Conservation (phyloP, 2,113 vertebrate species). For the Triplophysa dalaica region DNA sequence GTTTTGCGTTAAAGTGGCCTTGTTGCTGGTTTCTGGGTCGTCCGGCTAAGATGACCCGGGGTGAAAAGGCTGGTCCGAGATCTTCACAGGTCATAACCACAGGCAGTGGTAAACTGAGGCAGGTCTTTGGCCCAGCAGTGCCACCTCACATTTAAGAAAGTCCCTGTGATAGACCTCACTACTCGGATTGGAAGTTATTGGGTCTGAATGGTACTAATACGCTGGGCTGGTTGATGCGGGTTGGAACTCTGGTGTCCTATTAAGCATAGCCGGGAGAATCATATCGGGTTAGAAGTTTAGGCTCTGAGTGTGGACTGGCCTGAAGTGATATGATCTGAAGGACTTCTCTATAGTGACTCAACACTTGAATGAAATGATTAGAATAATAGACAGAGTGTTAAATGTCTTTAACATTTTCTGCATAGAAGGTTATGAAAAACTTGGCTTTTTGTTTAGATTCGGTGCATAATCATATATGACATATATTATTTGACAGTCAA, state of each 20-base stretch:
- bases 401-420: neutral
- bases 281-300: constrained; percentile 72
- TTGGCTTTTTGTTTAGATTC: neutral
- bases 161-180: constrained; percentile 60
- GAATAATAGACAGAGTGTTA: constrained; percentile 38
- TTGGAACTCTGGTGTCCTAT: constrained; percentile 76
- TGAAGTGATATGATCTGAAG: constrained; percentile 65
- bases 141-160: constrained; percentile 69
- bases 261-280: constrained; percentile 73
- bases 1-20: constrained; percentile 31
- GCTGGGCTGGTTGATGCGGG: constrained; percentile 70
- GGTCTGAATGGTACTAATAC: constrained; percentile 69
- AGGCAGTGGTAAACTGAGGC: constrained; percentile 72
- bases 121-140: constrained; percentile 71
- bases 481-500: neutral
- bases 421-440: neutral
- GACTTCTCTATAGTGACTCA: constrained; percentile 44
- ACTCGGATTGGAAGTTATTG: constrained; percentile 61
- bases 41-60: constrained; percentile 57
- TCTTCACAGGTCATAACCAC: constrained; percentile 54
- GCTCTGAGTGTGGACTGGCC: constrained; percentile 59
- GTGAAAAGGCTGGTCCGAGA: constrained; percentile 56
- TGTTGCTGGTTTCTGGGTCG: constrained; percentile 53
- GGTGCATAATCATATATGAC: neutral
- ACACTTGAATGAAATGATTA: constrained; percentile 50